Conservation (phyloP, 2,113 vertebrate species). For the Penelope pileata region DNA sequence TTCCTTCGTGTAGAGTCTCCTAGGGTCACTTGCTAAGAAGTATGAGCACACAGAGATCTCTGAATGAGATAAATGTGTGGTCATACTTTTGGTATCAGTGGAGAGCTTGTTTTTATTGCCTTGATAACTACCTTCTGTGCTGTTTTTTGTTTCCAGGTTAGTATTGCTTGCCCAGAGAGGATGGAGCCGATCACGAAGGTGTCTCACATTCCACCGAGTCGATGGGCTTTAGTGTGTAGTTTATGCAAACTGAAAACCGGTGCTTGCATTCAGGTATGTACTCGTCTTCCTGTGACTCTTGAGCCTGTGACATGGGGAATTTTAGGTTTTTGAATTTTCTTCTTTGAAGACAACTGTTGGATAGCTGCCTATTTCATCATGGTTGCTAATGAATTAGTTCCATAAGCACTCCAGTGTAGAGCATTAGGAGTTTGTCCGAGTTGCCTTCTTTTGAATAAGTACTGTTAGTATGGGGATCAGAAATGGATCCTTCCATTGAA, state of each 20-base stretch:
- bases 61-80: background rate
- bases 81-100: background rate
- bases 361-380: background rate
- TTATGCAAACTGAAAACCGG: conserved; percentile 97
- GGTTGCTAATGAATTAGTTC: background rate
- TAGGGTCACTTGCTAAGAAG: background rate
- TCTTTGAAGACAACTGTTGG: background rate
- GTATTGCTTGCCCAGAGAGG: conserved; percentile 96
- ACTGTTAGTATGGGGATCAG: fast-evolving
- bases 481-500: background rate
- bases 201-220: conserved; percentile 95
- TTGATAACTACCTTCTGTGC: background rate
- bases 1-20: background rate
- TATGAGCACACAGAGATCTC: background rate
- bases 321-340: background rate
- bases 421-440: background rate
- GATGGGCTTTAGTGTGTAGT: conserved; percentile 97
- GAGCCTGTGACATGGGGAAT: background rate
- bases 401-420: background rate
- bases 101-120: background rate
- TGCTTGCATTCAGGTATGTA: conserved; percentile 93
- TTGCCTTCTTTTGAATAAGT: background rate
- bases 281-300: background rate
- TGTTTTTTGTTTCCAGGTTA: conserved; percentile 83
- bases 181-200: conserved; percentile 99